These are phyloP conservation scores for Drosophila gunungcola DNA, from an alignment of 1,140 invertebrate genomes.

Conservation along the genomic window DNA sequence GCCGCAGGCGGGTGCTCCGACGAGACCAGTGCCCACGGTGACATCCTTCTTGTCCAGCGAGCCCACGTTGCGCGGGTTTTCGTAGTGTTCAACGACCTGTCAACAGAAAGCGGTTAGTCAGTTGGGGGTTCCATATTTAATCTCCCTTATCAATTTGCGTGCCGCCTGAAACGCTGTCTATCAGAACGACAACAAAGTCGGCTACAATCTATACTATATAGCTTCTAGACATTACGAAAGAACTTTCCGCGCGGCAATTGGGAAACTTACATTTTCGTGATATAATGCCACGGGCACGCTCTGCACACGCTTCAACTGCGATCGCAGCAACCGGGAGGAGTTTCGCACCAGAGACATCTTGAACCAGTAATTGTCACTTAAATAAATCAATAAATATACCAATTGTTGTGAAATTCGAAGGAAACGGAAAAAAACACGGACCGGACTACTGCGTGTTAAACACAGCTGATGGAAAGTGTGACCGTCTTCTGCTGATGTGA, in stretches of 20 bases:
- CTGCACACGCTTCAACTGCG: slow-evolving; percentile 70
- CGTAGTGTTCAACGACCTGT: slow-evolving; percentile 99
- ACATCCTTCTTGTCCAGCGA: slow-evolving; percentile 98
- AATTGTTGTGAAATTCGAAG: slow-evolving; percentile 67
- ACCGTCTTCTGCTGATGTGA: not conserved
- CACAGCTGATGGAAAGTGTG: slow-evolving; percentile 14
- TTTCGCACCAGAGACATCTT: slow-evolving; percentile 64
- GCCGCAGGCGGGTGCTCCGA: slow-evolving; percentile 99
- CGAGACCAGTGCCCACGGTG: slow-evolving; percentile 98
- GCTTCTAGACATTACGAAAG: slow-evolving; percentile 71
- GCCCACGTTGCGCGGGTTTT: slow-evolving; percentile 99
- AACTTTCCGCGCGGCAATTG: slow-evolving; percentile 23
- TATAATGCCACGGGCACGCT: slow-evolving; percentile 78
- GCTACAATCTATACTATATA: slow-evolving; percentile 32
- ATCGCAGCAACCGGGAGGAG: slow-evolving; percentile 52
- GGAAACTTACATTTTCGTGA: slow-evolving; percentile 81
- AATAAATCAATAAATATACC: slow-evolving; percentile 19
- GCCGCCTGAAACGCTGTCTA: slow-evolving; percentile 33
- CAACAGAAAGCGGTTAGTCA: slow-evolving; percentile 12
- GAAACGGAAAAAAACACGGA: slow-evolving; percentile 30
- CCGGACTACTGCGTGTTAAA: slow-evolving; percentile 30
- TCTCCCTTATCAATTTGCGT: slow-evolving; percentile 56
- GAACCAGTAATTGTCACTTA: slow-evolving; percentile 16
- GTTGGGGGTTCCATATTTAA: slow-evolving; percentile 2
- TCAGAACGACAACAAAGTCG: slow-evolving; percentile 39